A percentile compares a stretch with the other conserved stretches of the same genome.
phyloP scores from a whole-genome alignment of 2,797 vertebrate genomes.

The Acanthurus leucopareius region DNA sequence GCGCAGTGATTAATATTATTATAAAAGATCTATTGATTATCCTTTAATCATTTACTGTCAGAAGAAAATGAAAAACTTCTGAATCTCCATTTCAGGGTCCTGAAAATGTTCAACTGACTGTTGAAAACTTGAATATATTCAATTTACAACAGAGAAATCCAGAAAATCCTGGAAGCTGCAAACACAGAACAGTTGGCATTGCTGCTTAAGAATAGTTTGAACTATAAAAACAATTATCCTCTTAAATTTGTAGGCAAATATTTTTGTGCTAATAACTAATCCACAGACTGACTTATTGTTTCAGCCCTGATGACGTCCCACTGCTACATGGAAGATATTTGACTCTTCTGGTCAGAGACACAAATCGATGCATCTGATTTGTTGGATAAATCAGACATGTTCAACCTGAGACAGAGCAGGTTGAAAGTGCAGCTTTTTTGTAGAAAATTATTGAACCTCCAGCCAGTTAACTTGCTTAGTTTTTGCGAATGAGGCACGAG shows the following conservation, averaged over 20 bases:
- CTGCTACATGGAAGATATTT: not conserved
- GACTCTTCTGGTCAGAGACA: not conserved
- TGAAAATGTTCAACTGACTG: not conserved
- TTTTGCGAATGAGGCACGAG: conserved; percentile 19
- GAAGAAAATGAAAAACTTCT: not conserved
- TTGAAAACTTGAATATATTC: not conserved
- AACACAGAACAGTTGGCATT: not conserved
- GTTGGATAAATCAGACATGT: not conserved
- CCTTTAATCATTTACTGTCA: not conserved
- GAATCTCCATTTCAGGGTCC: not conserved
- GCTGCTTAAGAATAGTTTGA: not conserved
- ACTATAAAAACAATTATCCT: not conserved
- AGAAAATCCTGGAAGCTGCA: not conserved
- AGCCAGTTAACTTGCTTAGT: not conserved
- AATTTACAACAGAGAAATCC: not conserved
- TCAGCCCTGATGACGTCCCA: not conserved
- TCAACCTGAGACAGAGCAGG: not conserved
- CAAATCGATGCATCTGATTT: conserved; percentile 10
- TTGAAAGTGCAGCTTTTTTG: not conserved
- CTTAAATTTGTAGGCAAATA: not conserved
- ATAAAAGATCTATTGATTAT: no score
- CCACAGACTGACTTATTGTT: no score
- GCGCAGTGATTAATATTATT: not conserved
- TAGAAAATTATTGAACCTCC: conserved; percentile 37
- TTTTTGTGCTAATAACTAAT: not conserved